Percentiles rank a stretch among this genome's conserved stretches.
phyloP scores from a whole-genome alignment of 2,797 vertebrate species.

The Sebastes flavidus region DNA sequence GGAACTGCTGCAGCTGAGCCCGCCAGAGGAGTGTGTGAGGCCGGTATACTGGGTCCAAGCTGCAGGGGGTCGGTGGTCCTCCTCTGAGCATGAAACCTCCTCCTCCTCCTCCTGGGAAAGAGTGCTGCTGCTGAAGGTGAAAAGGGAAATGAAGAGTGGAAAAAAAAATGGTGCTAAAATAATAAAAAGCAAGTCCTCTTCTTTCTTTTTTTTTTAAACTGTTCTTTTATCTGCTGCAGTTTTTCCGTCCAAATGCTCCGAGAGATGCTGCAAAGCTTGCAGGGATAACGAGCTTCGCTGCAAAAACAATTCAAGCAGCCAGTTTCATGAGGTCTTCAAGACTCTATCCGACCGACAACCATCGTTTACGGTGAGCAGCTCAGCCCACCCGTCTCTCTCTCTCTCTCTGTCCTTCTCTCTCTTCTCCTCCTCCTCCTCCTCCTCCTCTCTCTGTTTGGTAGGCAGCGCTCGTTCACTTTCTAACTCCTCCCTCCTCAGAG shows the following conservation, averaged over 20 bases:
- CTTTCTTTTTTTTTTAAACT: background rate
- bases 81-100: conserved; percentile 36
- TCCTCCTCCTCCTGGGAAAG: conserved; percentile 42
- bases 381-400: conserved; percentile 55
- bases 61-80: conserved; percentile 20
- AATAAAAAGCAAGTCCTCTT: conserved; percentile 41
- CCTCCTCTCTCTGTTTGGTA: conserved; percentile 74
- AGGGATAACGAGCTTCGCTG: background rate
- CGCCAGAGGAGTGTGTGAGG: conserved; percentile 42
- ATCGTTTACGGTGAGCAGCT: conserved; percentile 56
- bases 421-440: conserved; percentile 37
- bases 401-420: background rate
- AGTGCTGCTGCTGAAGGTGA: conserved; percentile 11
- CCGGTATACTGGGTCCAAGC: conserved; percentile 47
- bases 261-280: conserved; percentile 17
- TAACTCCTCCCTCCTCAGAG: conserved; percentile 76
- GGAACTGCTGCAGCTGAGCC: conserved; percentile 56
- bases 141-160: background rate
- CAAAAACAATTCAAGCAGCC: conserved; percentile 53
- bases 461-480: conserved; percentile 78
- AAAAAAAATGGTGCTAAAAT: conserved; percentile 1
- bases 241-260: conserved; percentile 16
- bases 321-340: conserved; percentile 58
- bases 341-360: conserved; percentile 65
- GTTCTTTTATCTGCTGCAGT: conserved; percentile 28